Percentiles rank a stretch among this genome's conserved stretches.
phyloP scores from a whole-genome alignment of 1,140 invertebrate species.

The Oppia nitens region DNA sequence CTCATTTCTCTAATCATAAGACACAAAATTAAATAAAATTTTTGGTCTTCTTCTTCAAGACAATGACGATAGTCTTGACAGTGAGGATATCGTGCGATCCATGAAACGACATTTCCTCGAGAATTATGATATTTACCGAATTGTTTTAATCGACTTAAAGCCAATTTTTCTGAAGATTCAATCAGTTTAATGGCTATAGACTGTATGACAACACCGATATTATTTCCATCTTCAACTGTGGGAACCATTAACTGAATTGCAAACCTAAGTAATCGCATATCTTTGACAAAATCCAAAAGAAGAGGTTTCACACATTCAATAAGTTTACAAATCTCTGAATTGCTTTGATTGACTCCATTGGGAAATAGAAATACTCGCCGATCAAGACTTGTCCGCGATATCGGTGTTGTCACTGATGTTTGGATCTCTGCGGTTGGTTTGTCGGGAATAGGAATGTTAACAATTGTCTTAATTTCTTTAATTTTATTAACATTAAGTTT shows the following conservation, averaged over 20 bases:
- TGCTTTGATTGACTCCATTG: constrained; percentile 4
- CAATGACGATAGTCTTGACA: constrained; percentile 7
- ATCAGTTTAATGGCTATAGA: constrained; percentile 5
- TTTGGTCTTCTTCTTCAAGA: constrained; percentile 8
- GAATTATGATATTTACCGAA: not conserved
- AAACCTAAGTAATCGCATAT: constrained; percentile 3
- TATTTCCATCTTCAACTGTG: constrained; percentile 14
- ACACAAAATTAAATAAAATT: constrained; percentile 2
- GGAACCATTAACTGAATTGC: constrained; percentile 9
- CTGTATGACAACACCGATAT: constrained; percentile 14
- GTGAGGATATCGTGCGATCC: constrained; percentile 8
- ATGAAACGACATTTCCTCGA: constrained; percentile 6
- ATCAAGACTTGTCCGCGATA: too few species aligned
- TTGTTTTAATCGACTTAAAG: not conserved
- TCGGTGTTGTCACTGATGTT: too few species aligned
- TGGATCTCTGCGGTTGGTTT: too few species aligned
- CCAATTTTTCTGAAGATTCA: not conserved
- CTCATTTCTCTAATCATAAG: not conserved
- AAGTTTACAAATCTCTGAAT: constrained; percentile 1
- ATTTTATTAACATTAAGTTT: too few species aligned
- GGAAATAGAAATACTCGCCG: constrained; percentile 11
- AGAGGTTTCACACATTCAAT: constrained; percentile 8
- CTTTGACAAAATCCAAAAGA: constrained; percentile 5
- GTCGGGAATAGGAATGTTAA: too few species aligned
- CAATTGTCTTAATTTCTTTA: too few species aligned